Percentiles rank a stretch among this genome's conserved stretches.
These are phyloP conservation scores for Hofmannophila pseudospretella DNA, from an alignment of 2,888 invertebrate species.

Conservation along the genomic window DNA sequence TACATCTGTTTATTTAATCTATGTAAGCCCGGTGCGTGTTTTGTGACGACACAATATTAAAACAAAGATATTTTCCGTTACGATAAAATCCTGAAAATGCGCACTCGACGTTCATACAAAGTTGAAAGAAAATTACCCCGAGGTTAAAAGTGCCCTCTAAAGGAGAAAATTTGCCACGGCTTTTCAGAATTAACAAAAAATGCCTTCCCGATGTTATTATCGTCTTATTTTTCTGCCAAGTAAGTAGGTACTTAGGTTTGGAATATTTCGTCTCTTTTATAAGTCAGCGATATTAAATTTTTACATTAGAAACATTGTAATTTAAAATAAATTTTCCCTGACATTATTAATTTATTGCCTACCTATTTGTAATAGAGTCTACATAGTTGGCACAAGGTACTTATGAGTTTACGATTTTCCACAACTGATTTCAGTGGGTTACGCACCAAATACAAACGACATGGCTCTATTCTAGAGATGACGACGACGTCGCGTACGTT, in stretches of 20 bases:
- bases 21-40: background rate
- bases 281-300: no score
- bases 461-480: no score
- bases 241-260: background rate
- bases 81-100: background rate
- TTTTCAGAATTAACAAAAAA: background rate
- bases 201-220: background rate
- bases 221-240: background rate
- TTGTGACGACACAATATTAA: slow-evolving; percentile 3
- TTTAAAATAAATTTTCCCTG: no score
- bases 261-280: no score
- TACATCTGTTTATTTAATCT: background rate
- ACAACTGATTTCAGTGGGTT: no score
- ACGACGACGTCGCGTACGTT: no score
- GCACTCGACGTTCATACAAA: background rate
- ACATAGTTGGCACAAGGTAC: no score
- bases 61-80: background rate
- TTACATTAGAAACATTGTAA: no score
- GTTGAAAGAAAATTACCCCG: background rate
- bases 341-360: no score
- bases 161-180: background rate
- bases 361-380: no score
- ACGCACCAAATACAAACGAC: no score
- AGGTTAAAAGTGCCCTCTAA: background rate
- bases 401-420: no score